These are phyloP conservation scores for Drosophila sp. DNA, from an alignment of 1,140 invertebrate species.

Conservation along the genomic window DNA sequence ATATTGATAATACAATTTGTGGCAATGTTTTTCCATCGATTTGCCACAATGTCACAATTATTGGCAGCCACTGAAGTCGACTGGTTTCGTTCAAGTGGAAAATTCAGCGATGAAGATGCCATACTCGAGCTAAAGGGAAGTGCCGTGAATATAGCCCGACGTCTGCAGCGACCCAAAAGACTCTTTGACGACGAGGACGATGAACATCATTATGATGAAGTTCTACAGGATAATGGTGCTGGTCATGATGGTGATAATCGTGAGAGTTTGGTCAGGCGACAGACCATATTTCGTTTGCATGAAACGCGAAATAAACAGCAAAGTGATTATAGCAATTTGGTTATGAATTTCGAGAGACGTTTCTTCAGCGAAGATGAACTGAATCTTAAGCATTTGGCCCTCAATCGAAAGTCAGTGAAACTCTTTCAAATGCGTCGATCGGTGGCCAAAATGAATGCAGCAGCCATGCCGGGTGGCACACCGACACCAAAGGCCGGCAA, in stretches of 20 bases:
- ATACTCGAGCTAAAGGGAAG: constrained; percentile 85
- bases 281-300: constrained; percentile 71
- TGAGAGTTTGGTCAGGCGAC: constrained; percentile 59
- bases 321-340: constrained; percentile 75
- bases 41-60: constrained; percentile 92
- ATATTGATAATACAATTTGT: constrained; percentile 91
- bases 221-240: constrained; percentile 11
- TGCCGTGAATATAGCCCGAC: constrained; percentile 86
- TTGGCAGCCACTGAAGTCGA: constrained; percentile 89
- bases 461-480: constrained; percentile 52
- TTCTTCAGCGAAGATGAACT: constrained; percentile 75
- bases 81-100: constrained; percentile 65
- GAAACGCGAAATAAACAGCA: constrained; percentile 62
- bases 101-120: constrained; percentile 83
- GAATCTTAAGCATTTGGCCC: constrained; percentile 66
- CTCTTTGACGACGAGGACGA: constrained; percentile 83
- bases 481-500: constrained; percentile 49
- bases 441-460: constrained; percentile 65
- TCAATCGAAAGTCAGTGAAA: constrained; percentile 75
- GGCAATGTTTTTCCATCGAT: constrained; percentile 93
- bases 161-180: constrained; percentile 84
- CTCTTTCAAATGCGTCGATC: constrained; percentile 66
- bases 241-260: constrained; percentile 49
- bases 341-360: constrained; percentile 69
- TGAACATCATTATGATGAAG: constrained; percentile 59